phyloP scores from a whole-genome alignment of 2,888 invertebrate species.

The Mythimna pallens region DNA sequence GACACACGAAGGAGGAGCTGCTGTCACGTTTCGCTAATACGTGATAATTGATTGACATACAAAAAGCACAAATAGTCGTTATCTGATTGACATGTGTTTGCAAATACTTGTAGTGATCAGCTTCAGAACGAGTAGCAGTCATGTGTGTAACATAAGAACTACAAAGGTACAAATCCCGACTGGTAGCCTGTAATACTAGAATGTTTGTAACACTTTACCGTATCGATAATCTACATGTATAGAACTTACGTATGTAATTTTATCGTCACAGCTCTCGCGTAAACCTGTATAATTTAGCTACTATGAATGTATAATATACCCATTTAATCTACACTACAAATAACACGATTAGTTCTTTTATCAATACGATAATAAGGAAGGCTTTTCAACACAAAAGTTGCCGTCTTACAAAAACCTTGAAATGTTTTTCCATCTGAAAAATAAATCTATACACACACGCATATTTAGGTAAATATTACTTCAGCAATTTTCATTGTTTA shows the following conservation, averaged over 20 bases:
- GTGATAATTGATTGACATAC: constrained; percentile 51
- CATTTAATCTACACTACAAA: constrained; percentile 8
- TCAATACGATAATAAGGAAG: not conserved
- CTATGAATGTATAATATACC: not conserved
- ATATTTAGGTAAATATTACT: constrained; percentile 36
- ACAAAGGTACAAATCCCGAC: constrained; percentile 30
- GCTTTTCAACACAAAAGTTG: not conserved
- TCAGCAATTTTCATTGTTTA: constrained; percentile 25
- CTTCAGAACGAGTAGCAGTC: constrained; percentile 27
- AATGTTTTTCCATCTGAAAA: constrained; percentile 5
- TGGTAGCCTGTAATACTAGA: constrained; percentile 17
- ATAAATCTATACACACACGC: not conserved
- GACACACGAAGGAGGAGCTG: constrained; percentile 38
- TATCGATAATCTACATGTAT: constrained; percentile 29
- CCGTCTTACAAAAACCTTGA: not conserved
- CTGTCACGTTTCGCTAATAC: constrained; percentile 42
- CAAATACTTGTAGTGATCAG: constrained; percentile 39
- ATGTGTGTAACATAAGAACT: constrained; percentile 24
- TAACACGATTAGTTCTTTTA: constrained; percentile 4
- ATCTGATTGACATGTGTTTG: constrained; percentile 49
- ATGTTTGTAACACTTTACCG: constrained; percentile 7
- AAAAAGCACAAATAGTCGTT: constrained; percentile 40
- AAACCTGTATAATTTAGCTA: constrained; percentile 9
- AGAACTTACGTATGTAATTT: constrained; percentile 8
- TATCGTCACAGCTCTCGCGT: constrained; percentile 13